Conservation (phyloP, 2,113 vertebrate species). For the Centropristis striata region DNA sequence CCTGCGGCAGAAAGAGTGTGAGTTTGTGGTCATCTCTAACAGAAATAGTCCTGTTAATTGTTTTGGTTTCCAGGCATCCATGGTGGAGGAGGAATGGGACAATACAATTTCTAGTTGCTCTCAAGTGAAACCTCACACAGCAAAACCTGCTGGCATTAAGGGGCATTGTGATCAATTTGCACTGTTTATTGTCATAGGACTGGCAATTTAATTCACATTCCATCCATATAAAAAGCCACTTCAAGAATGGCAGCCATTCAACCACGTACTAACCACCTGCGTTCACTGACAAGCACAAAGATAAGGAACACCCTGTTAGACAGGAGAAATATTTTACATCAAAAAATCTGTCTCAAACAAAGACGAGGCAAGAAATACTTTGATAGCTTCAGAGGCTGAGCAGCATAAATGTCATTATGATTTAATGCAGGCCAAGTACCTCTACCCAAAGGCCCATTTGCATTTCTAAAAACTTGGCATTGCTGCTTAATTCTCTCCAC, state of each 20-base stretch:
- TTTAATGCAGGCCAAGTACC: conserved; percentile 57
- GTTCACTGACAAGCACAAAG: conserved; percentile 28
- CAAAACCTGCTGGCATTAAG: conserved; percentile 24
- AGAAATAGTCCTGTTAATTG: conserved; percentile 66
- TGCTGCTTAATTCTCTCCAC: conserved; percentile 16
- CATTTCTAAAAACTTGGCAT: conserved; percentile 61
- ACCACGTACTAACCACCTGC: conserved; percentile 17
- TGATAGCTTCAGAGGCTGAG: conserved; percentile 40
- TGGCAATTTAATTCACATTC: conserved; percentile 41
- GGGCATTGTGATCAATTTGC: conserved; percentile 36
- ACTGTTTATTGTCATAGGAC: conserved; percentile 40
- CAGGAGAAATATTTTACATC: conserved; percentile 40
- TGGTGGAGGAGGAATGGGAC: conserved; percentile 28
- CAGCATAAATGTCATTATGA: conserved; percentile 57
- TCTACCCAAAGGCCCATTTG: conserved; percentile 55
- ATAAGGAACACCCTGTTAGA: conserved; percentile 29
- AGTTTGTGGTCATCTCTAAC: conserved; percentile 68
- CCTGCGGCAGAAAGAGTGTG: conserved; percentile 68
- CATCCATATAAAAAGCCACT: conserved; percentile 38
- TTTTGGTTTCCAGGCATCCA: conserved; percentile 61
- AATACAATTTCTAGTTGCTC: conserved; percentile 23
- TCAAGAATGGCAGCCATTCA: conserved; percentile 39
- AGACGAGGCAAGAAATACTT: conserved; percentile 37
- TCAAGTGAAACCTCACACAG: conserved; percentile 40
- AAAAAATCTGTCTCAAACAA: conserved; percentile 38